Evolutionary conservation across 2,113 vertebrate genomes (phyloP).

Genomic region (Embiotoca jacksoni): DNA sequence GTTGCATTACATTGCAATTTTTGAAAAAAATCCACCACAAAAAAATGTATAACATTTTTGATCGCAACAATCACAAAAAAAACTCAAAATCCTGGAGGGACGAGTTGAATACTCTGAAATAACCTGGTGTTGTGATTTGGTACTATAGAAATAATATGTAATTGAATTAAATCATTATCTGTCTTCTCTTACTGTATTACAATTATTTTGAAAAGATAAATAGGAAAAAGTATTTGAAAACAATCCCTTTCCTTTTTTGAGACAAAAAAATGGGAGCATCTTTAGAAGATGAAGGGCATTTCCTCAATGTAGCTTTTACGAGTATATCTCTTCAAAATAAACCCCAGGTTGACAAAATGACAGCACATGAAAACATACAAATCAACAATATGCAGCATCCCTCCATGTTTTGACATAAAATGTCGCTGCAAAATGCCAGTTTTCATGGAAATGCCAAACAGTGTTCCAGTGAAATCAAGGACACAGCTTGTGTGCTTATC

Average conservation of each 20-base stretch:
- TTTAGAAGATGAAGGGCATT: background rate
- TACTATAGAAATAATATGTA: too few species aligned
- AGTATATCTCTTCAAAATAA: background rate
- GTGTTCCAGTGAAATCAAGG: background rate
- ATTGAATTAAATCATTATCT: background rate
- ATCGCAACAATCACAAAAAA: too few species aligned
- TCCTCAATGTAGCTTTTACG: background rate
- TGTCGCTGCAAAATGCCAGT: conserved; percentile 13
- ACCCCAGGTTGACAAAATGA: conserved; percentile 28
- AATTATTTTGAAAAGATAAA: too few species aligned
- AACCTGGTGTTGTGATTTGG: too few species aligned
- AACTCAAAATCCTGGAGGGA: too few species aligned
- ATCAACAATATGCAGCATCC: background rate
- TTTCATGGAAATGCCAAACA: conserved; percentile 44
- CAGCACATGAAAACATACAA: conserved; percentile 15
- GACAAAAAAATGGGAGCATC: background rate
- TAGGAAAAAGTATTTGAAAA: background rate
- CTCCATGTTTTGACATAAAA: conserved; percentile 22
- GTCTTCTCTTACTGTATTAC: background rate
- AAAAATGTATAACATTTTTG: too few species aligned
- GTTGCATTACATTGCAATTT: too few species aligned
- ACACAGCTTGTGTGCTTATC: background rate
- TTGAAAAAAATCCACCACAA: too few species aligned
- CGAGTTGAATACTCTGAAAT: too few species aligned
- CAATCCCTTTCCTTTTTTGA: background rate